phyloP scores from a whole-genome alignment of 2,113 vertebrate genomes.

The Erythrolamprus reginae region DNA sequence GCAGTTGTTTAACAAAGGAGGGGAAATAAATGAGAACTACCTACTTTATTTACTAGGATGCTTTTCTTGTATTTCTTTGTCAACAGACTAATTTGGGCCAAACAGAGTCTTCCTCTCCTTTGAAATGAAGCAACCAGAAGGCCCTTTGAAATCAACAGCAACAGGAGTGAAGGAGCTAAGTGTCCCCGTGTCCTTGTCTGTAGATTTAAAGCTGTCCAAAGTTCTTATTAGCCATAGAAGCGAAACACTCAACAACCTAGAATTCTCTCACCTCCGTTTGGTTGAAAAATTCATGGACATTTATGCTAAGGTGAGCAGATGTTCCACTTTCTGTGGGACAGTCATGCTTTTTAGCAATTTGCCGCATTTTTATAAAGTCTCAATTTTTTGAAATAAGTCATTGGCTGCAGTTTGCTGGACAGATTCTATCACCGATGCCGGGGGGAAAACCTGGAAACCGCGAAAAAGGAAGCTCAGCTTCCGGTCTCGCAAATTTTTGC shows the following conservation, averaged over 20 bases:
- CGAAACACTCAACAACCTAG: not conserved
- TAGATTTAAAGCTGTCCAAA: not conserved
- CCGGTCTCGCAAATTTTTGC: too few species aligned
- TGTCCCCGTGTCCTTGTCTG: not conserved
- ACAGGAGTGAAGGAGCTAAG: not conserved
- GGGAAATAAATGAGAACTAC: not conserved
- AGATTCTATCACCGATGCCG: too few species aligned
- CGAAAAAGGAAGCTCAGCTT: too few species aligned
- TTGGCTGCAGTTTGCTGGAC: too few species aligned
- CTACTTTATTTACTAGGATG: not conserved
- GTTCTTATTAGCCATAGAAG: not conserved
- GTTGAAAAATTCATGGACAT: not conserved
- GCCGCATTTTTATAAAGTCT: too few species aligned
- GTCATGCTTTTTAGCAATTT: too few species aligned
- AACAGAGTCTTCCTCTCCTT: not conserved
- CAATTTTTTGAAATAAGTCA: too few species aligned
- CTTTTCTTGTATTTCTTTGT: not conserved
- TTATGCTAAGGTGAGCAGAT: too few species aligned
- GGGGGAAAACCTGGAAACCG: too few species aligned
- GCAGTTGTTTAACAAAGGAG: not conserved
- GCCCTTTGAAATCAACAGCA: not conserved
- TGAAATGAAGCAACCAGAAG: not conserved
- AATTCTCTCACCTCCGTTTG: too few species aligned
- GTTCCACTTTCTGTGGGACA: too few species aligned
- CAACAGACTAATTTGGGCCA: not conserved